phyloP scores from a whole-genome alignment of 2,113 vertebrate genomes.

The pig (Sus scrofa) region DNA sequence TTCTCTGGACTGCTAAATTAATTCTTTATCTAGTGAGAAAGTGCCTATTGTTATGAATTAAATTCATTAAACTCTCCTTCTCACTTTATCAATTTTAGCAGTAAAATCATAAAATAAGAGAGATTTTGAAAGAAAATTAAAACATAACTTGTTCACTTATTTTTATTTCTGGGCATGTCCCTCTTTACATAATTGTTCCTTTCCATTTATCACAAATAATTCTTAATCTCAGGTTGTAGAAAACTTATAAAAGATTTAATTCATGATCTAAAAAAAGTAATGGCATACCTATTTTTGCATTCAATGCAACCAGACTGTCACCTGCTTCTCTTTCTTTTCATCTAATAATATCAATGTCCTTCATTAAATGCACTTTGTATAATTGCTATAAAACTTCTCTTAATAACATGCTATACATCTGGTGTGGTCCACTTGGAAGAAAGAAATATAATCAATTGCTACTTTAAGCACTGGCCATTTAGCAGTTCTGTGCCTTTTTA shows the following conservation, averaged over 20 bases:
- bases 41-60: neutral
- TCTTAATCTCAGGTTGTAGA: conserved; percentile 39
- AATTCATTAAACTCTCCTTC: neutral
- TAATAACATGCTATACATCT: neutral
- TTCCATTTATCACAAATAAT: conserved; percentile 16
- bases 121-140: conserved; percentile 48
- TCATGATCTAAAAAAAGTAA: neutral
- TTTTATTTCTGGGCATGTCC: conserved; percentile 47
- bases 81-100: conserved; percentile 21
- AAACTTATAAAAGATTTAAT: conserved; percentile 29
- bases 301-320: neutral
- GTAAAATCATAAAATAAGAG: conserved; percentile 43
- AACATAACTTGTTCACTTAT: neutral
- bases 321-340: conserved; percentile 42
- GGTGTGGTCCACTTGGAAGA: neutral
- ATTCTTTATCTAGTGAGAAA: neutral
- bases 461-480: neutral
- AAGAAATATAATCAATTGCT: conserved; percentile 36
- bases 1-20: conserved; percentile 36
- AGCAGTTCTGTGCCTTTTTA: neutral
- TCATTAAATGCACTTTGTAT: neutral
- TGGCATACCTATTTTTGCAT: conserved; percentile 9
- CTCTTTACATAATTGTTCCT: neutral
- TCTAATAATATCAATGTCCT: neutral
- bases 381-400: conserved; percentile 36